A percentile compares a stretch with the other conserved stretches of the same genome.
Evolutionary conservation across 2,888 invertebrate species (phyloP).

Genomic region (Mesoligia furuncula): DNA sequence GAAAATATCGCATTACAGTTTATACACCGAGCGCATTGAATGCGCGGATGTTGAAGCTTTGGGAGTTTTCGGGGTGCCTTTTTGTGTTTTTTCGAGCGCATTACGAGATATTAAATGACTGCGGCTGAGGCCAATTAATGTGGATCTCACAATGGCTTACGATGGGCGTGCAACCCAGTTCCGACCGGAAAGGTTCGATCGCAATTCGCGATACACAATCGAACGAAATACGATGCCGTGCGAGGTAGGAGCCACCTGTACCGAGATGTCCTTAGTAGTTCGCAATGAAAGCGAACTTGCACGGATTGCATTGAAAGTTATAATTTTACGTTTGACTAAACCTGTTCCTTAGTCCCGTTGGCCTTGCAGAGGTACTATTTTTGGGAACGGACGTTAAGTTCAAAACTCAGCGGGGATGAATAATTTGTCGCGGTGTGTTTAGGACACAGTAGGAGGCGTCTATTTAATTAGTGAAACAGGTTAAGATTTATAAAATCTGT

Average conservation of each 20-base stretch:
- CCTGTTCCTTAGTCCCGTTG: slow-evolving; percentile 57
- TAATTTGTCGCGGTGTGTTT: slow-evolving; percentile 70
- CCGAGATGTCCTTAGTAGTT: slow-evolving; percentile 54
- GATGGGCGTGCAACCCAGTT: slow-evolving; percentile 86
- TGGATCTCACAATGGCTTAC: slow-evolving; percentile 78
- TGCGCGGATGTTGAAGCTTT: slow-evolving; percentile 83
- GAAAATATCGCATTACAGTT: slow-evolving; percentile 87
- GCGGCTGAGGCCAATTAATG: slow-evolving; percentile 88
- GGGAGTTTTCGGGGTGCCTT: slow-evolving; percentile 81
- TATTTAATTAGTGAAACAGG: slow-evolving; percentile 72
- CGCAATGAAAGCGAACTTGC: slow-evolving; percentile 68
- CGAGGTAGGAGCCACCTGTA: slow-evolving; percentile 83
- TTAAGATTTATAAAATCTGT: slow-evolving; percentile 62
- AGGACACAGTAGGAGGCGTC: slow-evolving; percentile 73
- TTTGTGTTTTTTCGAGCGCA: slow-evolving; percentile 80
- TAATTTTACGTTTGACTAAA: slow-evolving; percentile 61
- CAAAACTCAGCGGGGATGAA: slow-evolving; percentile 72
- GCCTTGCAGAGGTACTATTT: slow-evolving; percentile 63
- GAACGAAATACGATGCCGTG: slow-evolving; percentile 81
- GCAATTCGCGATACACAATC: slow-evolving; percentile 77
- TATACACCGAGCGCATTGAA: slow-evolving; percentile 73
- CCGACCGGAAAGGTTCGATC: slow-evolving; percentile 89
- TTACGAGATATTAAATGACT: slow-evolving; percentile 87
- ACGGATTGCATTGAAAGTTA: slow-evolving; percentile 66
- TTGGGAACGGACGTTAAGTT: slow-evolving; percentile 58